Conservation (phyloP, 2,113 vertebrate species). For the Stegastes partitus region DNA sequence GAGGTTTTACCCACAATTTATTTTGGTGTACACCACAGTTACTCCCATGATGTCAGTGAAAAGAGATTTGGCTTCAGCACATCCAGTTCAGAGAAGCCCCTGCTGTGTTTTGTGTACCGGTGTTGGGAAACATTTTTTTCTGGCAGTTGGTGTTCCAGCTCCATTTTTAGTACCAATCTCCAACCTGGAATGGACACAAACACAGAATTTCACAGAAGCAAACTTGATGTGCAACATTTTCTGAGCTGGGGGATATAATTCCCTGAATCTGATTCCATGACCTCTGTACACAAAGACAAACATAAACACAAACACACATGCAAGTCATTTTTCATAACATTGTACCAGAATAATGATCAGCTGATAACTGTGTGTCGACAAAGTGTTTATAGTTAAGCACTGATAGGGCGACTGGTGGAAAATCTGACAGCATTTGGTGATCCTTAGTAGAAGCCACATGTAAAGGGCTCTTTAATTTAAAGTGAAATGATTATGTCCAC, state of each 20-base stretch:
- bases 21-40: constrained; percentile 25
- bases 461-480: constrained; percentile 7
- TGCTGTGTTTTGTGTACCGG: constrained; percentile 17
- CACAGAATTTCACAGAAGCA: constrained; percentile 47
- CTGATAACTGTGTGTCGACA: not conserved
- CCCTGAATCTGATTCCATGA: constrained; percentile 26
- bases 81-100: constrained; percentile 39
- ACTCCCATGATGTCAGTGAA: constrained; percentile 19
- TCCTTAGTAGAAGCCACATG: constrained; percentile 24
- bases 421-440: constrained; percentile 15
- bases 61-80: constrained; percentile 28
- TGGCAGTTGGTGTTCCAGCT: constrained; percentile 36
- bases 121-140: constrained; percentile 57
- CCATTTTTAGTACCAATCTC: constrained; percentile 52
- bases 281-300: constrained; percentile 12
- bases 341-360: constrained; percentile 31
- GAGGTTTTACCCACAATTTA: constrained; percentile 36
- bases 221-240: constrained; percentile 20
- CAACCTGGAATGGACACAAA: constrained; percentile 48
- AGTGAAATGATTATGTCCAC: constrained; percentile 6
- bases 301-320: constrained; percentile 2
- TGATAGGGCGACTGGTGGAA: not conserved
- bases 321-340: not conserved
- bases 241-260: constrained; percentile 11
- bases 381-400: constrained; percentile 20